phyloP scores from a whole-genome alignment of 2,113 vertebrate species.

The Dendropsophus ebraccatus region DNA sequence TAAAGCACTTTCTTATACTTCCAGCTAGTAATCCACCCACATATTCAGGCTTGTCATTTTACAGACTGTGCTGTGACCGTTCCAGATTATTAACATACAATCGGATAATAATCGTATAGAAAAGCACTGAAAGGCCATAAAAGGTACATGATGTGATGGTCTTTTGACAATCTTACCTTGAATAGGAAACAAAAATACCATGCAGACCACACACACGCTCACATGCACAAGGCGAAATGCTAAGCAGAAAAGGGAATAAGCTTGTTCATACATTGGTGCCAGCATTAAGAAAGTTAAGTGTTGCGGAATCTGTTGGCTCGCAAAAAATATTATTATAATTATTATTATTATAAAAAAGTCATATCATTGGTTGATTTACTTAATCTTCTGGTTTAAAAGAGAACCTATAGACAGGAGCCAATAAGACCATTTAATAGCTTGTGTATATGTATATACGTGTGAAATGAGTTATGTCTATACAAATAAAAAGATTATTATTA shows the following conservation, averaged over 20 bases:
- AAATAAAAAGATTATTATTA: too few species aligned
- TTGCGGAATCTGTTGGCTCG: too few species aligned
- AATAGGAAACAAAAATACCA: constrained; percentile 11
- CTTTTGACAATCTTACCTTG: constrained; percentile 24
- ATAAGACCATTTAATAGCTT: too few species aligned
- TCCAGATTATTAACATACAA: constrained; percentile 54
- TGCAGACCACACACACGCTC: constrained; percentile 53
- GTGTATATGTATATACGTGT: too few species aligned
- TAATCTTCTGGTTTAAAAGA: too few species aligned
- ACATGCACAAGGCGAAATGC: neutral
- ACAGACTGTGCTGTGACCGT: constrained; percentile 35
- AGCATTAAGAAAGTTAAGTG: neutral
- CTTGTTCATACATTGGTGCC: neutral
- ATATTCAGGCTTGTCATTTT: constrained; percentile 24
- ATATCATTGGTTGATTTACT: too few species aligned
- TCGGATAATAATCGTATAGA: constrained; percentile 19
- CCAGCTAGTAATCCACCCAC: constrained; percentile 16
- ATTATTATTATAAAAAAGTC: too few species aligned
- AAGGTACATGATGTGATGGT: constrained; percentile 21
- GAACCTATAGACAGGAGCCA: too few species aligned
- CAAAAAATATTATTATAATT: too few species aligned
- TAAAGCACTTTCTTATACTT: neutral
- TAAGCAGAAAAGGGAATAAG: neutral
- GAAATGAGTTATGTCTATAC: too few species aligned
- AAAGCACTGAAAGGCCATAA: constrained; percentile 12